These are phyloP conservation scores for Coelopa frigida DNA, from an alignment of 1,140 invertebrate species.

Conservation along the genomic window DNA sequence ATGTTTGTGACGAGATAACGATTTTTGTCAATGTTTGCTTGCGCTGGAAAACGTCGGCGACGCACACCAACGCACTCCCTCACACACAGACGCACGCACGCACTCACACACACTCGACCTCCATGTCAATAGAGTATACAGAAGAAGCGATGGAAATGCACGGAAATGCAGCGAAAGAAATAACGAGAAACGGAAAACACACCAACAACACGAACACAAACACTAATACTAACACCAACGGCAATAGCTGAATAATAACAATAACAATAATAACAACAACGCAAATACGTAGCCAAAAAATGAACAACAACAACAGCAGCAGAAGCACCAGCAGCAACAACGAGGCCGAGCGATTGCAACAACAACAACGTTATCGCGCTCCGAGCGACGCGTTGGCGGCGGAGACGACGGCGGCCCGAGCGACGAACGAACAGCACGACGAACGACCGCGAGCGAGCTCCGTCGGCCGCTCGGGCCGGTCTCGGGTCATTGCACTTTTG, in stretches of 20 bases:
- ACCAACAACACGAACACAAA: neutral
- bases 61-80: neutral
- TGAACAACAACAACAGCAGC: neutral
- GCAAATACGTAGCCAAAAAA: too few relatives aligned
- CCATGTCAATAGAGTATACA: neutral
- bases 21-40: conserved; percentile 1
- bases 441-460: neutral
- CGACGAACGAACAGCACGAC: too few relatives aligned
- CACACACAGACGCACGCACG: neutral
- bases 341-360: conserved; percentile 8
- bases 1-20: too few relatives aligned
- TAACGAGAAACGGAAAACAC: neutral
- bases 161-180: conserved; percentile 8
- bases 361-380: neutral
- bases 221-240: too few relatives aligned
- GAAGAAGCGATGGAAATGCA: conserved; percentile 2
- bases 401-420: too few relatives aligned
- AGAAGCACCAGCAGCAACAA: neutral
- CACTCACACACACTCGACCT: neutral
- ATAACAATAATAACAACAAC: too few relatives aligned
- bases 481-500: conserved; percentile 9
- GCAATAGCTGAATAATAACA: too few relatives aligned
- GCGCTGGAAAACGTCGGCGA: neutral
- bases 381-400: neutral
- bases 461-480: neutral